Conservation (phyloP, 2,113 vertebrate genomes). For the Symphodus melops region DNA sequence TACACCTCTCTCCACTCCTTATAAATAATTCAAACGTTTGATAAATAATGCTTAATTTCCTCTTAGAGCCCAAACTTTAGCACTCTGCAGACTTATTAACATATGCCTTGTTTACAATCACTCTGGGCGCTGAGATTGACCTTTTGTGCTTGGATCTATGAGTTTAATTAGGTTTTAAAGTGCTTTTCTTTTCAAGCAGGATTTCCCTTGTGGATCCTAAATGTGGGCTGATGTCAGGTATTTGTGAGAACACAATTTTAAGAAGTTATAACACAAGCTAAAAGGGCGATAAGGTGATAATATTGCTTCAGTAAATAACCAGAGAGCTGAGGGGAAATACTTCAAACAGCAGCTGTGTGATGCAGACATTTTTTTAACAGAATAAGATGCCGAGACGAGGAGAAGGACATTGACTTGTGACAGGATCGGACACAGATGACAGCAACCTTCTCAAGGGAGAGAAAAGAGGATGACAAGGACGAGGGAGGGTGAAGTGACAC, state of each 20-base stretch:
- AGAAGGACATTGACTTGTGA: slow-evolving; percentile 2
- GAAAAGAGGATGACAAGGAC: slow-evolving; percentile 6
- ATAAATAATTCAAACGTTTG: not conserved
- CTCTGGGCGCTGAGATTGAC: not conserved
- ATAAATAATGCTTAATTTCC: not conserved
- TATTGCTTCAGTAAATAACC: not conserved
- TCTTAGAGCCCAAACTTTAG: not conserved
- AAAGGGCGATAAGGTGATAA: not conserved
- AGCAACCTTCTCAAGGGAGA: slow-evolving; percentile 39
- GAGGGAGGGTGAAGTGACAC: not conserved
- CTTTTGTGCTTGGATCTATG: not conserved
- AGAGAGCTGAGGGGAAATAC: not conserved
- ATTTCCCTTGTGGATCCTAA: slow-evolving; percentile 8
- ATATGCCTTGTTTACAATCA: not conserved
- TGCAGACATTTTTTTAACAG: slow-evolving; percentile 19
- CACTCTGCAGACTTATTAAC: not conserved
- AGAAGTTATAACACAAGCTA: not conserved
- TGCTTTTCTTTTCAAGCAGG: not conserved
- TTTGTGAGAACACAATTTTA: not conserved
- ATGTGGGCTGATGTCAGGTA: not conserved
- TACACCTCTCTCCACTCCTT: not conserved
- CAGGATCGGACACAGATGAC: slow-evolving; percentile 17
- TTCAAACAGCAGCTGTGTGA: slow-evolving; percentile 22
- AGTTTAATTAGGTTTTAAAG: slow-evolving; percentile 4
- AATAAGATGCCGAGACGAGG: not conserved